phyloP scores from a whole-genome alignment of 2,113 vertebrate species.

The Procapra przewalskii region DNA sequence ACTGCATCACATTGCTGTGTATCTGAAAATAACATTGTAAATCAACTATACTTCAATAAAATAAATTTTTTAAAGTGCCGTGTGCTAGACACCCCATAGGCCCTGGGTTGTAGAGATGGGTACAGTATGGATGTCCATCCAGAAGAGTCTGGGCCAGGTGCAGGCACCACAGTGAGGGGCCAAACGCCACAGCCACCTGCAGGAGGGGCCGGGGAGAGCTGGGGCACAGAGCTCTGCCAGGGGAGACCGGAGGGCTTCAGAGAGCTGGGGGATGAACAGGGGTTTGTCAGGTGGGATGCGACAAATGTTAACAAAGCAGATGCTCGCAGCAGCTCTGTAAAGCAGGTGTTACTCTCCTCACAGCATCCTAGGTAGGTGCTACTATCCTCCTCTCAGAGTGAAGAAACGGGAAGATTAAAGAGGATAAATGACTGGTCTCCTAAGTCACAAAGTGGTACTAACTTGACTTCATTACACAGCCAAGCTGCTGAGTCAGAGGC shows the following conservation, averaged over 20 bases:
- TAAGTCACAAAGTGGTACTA: neutral
- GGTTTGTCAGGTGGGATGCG: neutral
- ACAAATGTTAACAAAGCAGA: neutral
- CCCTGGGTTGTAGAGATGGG: neutral
- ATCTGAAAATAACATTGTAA: neutral
- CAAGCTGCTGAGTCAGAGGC: neutral
- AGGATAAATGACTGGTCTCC: neutral
- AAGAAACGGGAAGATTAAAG: neutral
- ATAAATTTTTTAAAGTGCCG: neutral
- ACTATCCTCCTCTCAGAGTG: neutral
- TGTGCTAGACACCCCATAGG: neutral
- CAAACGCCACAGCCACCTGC: accelerated
- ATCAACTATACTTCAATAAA: neutral
- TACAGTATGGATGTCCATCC: neutral
- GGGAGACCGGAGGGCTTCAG: neutral
- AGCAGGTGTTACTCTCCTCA: neutral
- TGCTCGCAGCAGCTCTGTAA: neutral
- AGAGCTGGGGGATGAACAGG: neutral
- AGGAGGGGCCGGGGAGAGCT: too few species aligned
- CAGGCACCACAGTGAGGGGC: neutral
- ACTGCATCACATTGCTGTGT: neutral
- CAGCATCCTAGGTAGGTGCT: too few species aligned
- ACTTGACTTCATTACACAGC: neutral
- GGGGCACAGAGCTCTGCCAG: neutral
- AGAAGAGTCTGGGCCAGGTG: neutral